Base-by-base conservation (phyloP, 92 coral and sea anemone genomes). In the Palythoa grandis region DNA sequence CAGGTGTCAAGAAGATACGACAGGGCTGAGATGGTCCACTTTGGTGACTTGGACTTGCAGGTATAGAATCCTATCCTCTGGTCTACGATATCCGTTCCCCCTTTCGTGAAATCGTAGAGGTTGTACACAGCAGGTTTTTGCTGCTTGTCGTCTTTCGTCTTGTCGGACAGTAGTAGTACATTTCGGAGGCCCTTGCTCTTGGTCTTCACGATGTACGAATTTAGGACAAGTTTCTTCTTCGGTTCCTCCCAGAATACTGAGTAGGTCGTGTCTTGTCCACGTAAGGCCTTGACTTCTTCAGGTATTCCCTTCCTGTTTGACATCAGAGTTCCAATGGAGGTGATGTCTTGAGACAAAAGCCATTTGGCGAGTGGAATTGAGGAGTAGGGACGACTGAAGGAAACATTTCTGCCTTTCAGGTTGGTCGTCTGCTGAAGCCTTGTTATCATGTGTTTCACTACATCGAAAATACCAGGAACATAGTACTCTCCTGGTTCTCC, bases 11-110 rank as follows among this genome's bases (percentile, higher is more conserved):
- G 85, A 25, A 84, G 71, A 22, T 29, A 88, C 6, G 76, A 7
- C 61, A 88, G 70, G 13, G 87, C 87, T 40, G 61, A 29, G 82
- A 83, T 83, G 53, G 82, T 68, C 80, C 86, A 87, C 57, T 50
- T 69, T 79, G 78, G 84, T 11, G 79, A 68, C 86, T 74, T 88
- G 22, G 88, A 53, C 54, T 83, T 88, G 68, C 83, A 57, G 7
- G 85, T 17, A 74, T 73, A 88, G 19, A 47, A 73, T 7, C 50
- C 87, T 4, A 73, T 53, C 12, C 91, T 7, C 35, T 72, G 83
- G 71, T 88, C 87, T 9, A 88, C 52, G 48, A 88, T 83, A 72
- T 88, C 91, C 38, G 91, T 73, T 13, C 87, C 83, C 10, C 91
- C 88, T 67, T 88, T 88, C 20, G 83, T 88, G 65, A 88, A 83